A percentile compares a stretch with the other conserved stretches of the same genome.
Evolutionary conservation across 2,797 vertebrate species (phyloP).

Genomic region (Ctenosaura bakeri): DNA sequence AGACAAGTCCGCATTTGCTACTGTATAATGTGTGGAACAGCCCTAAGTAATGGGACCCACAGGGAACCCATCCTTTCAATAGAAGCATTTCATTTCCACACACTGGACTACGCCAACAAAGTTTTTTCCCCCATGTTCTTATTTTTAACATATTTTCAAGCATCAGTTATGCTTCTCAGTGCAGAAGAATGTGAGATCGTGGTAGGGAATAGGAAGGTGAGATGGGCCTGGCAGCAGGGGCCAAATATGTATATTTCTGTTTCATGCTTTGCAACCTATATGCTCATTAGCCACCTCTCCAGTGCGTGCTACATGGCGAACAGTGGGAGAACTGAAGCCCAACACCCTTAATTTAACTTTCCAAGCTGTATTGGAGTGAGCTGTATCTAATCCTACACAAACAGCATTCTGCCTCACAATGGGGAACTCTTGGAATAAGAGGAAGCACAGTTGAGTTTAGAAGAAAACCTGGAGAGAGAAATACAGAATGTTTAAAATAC

Average conservation of each 20-base stretch:
- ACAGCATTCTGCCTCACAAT: constrained; percentile 34
- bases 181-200: not conserved
- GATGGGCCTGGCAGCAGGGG: constrained; percentile 13
- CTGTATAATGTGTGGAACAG: not conserved
- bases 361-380: constrained; percentile 31
- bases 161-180: not conserved
- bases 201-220: constrained; percentile 18
- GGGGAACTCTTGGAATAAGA: constrained; percentile 13
- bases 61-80: not conserved
- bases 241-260: constrained; percentile 1
- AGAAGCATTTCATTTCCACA: not conserved
- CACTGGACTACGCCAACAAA: not conserved
- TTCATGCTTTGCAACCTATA: constrained; percentile 19
- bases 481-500: constrained; percentile 42
- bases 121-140: not conserved
- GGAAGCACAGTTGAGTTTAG: not conserved
- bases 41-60: not conserved
- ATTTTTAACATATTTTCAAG: not conserved
- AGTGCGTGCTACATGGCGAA: constrained; percentile 4
- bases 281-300: constrained; percentile 23
- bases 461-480: constrained; percentile 33
- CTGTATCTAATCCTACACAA: constrained; percentile 42
- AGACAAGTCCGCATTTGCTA: not conserved
- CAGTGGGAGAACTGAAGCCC: constrained; percentile 17
- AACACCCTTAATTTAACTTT: constrained; percentile 50